These are phyloP conservation scores for Heliconius hermathena DNA, from an alignment of 1,140 invertebrate genomes.

Conservation along the genomic window DNA sequence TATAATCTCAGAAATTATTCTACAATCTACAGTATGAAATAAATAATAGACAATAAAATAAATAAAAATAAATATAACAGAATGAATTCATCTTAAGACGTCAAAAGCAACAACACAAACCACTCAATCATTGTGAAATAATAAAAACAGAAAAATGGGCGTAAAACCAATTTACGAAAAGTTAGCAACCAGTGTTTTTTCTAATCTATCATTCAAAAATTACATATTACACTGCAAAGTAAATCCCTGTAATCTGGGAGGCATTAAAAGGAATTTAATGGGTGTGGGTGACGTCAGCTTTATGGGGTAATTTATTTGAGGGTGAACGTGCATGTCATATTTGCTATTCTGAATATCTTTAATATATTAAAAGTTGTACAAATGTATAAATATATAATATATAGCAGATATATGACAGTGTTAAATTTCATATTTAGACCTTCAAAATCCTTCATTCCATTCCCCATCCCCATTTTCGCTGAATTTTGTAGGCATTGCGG, in stretches of 20 bases:
- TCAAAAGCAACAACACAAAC: slow-evolving; percentile 17
- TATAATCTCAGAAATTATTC: too few species aligned
- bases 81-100: not conserved
- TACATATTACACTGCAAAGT: slow-evolving; percentile 33
- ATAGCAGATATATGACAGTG: too few species aligned
- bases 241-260: slow-evolving; percentile 37
- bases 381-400: too few species aligned
- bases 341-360: not conserved
- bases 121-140: slow-evolving; percentile 39
- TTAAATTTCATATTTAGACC: too few species aligned
- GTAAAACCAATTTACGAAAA: slow-evolving; percentile 42
- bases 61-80: not conserved
- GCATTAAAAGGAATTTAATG: slow-evolving; percentile 35
- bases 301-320: slow-evolving; percentile 1
- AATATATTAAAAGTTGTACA: not conserved
- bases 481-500: too few species aligned
- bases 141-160: slow-evolving; percentile 34
- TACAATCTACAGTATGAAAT: too few species aligned
- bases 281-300: slow-evolving; percentile 22
- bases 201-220: slow-evolving; percentile 33
- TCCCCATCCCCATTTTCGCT: too few species aligned
- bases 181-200: slow-evolving; percentile 40
- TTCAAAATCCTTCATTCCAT: too few species aligned
- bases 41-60: too few species aligned
- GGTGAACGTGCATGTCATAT: not conserved